Conservation (phyloP, 2,888 invertebrate species). For the Acleris literana region DNA sequence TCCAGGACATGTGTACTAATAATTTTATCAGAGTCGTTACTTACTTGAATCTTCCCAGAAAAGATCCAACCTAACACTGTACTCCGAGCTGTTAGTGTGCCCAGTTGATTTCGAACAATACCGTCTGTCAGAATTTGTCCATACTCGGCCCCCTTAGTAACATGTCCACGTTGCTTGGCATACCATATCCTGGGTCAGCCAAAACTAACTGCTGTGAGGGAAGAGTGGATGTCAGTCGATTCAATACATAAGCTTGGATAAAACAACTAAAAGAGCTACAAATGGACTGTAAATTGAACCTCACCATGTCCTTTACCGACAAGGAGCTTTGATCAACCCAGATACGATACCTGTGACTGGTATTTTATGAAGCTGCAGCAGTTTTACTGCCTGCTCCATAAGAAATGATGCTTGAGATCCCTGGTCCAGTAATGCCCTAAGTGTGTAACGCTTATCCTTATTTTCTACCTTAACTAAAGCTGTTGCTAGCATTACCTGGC, state of each 20-base stretch:
- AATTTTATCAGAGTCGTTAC: neutral
- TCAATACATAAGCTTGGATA: slow-evolving; percentile 33
- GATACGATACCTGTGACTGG: no score
- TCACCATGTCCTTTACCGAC: slow-evolving; percentile 30
- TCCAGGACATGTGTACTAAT: neutral
- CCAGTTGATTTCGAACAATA: slow-evolving; percentile 9
- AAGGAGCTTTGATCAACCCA: no score
- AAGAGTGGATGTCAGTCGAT: slow-evolving; percentile 26
- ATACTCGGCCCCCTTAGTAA: slow-evolving; percentile 30
- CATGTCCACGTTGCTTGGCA: slow-evolving; percentile 26
- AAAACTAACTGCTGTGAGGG: slow-evolving; percentile 24
- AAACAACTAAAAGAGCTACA: slow-evolving; percentile 18
- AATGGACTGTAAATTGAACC: slow-evolving; percentile 31
- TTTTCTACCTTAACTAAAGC: no score
- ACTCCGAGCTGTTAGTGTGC: slow-evolving; percentile 7
- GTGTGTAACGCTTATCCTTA: no score
- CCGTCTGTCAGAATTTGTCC: slow-evolving; percentile 13
- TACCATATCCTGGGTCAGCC: slow-evolving; percentile 34
- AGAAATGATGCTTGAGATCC: no score
- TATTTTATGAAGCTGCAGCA: no score
- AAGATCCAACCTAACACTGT: slow-evolving; percentile 13
- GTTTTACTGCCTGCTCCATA: no score
- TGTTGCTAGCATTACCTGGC: slow-evolving; percentile 37
- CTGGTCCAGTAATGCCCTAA: no score
- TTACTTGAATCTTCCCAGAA: slow-evolving; percentile 12